Base-by-base conservation (phyloP, 2,113 vertebrate species). In the Aspidoscelis tigris region DNA sequence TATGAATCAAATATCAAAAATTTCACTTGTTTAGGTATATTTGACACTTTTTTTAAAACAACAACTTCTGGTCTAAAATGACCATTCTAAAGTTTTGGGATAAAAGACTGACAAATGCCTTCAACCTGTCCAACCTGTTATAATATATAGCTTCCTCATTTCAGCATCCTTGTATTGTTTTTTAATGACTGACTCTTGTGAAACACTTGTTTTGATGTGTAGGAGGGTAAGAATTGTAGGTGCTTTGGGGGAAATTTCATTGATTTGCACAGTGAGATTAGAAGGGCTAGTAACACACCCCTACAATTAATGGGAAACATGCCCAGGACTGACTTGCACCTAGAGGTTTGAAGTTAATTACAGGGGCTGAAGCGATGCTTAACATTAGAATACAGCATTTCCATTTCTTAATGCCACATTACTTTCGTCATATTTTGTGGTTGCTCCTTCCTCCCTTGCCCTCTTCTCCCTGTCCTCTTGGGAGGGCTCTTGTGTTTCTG, bases 341-440 rank as follows among this genome's bases (percentile, higher is more conserved):
- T 84, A 82, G 24, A 73, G 79, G 89, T 86, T 88, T 85, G 44
- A 26, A 75, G 33, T 39, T 83, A 88, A 86, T 83, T 85, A 1
- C 44, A 85, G 41, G 68, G 10, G 0, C 20, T 75, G 79, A 86
- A 91, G 82, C 81, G 0, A 44, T 21, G 10, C 7, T 86, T 88
- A 43, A 26, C 71, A n/a, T 74, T 22, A 76, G 89, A 89, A 75
- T 11, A 12, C 22, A 16, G 4, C 72, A 1, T 88, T 90, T 9
- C 86, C n/a, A 0, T 80, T 76, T 89, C 85, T 88, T 88, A n/a
- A 72, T 18, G 24, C 55, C 26, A 8, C 5, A 6, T 66, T 82
- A 75, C 76, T n/a, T 89, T 86, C 11, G 55, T 70, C 89, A 33
- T 78, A 41, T 3, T 43, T 61, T 53, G 43, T 58, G 0, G n/a